Conservation (phyloP, 2,797 vertebrate species). For the Cirrhinus molitorella region DNA sequence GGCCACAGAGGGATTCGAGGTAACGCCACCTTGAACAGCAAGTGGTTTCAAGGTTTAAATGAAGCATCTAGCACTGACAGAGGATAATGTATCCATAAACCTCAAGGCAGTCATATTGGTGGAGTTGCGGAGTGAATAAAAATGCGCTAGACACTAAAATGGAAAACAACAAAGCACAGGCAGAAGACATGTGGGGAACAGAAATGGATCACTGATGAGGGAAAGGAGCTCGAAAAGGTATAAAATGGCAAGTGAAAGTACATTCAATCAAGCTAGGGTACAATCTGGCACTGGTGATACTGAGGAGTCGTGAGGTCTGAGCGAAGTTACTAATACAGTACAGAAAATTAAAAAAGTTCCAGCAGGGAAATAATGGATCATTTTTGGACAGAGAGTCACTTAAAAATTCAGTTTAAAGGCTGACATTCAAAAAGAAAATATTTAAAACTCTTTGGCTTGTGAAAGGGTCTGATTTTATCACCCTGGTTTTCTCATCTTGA, state of each 20-base stretch:
- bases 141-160: constrained; percentile 26
- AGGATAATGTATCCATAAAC: constrained; percentile 33
- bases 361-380: constrained; percentile 8
- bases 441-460: not conserved
- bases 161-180: constrained; percentile 15
- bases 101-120: constrained; percentile 19
- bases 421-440: not conserved
- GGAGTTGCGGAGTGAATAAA: constrained; percentile 17
- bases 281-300: not conserved
- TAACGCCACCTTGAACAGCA: constrained; percentile 18
- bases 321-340: constrained; percentile 7
- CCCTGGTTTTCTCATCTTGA: not conserved
- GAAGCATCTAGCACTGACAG: constrained; percentile 16
- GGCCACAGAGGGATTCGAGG: not conserved
- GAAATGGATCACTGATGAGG: constrained; percentile 18
- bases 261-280: not conserved
- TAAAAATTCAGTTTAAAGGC: not conserved
- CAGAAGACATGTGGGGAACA: not conserved
- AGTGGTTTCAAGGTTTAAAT: constrained; percentile 36
- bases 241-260: constrained; percentile 21
- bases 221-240: not conserved
- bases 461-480: too few relatives aligned
- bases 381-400: not conserved
- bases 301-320: not conserved
- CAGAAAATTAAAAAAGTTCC: constrained; percentile 13